phyloP scores from a whole-genome alignment of 2,113 vertebrate species.

The Pygoscelis adeliae region DNA sequence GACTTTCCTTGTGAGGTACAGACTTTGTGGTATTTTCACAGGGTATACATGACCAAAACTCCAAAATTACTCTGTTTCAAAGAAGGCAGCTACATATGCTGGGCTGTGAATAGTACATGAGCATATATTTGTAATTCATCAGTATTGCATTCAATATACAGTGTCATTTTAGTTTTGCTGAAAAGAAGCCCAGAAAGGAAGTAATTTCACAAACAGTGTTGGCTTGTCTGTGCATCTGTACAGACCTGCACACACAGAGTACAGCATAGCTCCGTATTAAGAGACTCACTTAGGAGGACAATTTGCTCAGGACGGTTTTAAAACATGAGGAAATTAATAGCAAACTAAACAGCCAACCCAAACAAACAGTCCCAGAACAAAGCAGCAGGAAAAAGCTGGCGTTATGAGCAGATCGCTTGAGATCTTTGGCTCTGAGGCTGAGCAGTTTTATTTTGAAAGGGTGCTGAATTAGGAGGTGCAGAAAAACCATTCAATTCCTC shows the following conservation, averaged over 20 bases:
- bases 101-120: neutral
- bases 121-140: neutral
- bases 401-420: accelerated
- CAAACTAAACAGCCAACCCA: neutral
- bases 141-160: neutral
- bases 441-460: neutral
- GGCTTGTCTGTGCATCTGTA: neutral
- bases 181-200: neutral
- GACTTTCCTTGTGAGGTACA: neutral
- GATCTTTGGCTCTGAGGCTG: neutral
- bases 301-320: neutral
- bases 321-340: neutral
- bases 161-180: neutral
- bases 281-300: neutral
- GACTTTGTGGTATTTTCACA: neutral
- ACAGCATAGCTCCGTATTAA: accelerated
- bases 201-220: accelerated
- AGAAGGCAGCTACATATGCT: neutral
- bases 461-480: neutral
- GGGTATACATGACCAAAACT: neutral
- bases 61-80: neutral
- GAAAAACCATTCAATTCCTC: neutral
- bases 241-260: accelerated
- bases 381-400: neutral
- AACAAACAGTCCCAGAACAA: neutral